phyloP scores from a whole-genome alignment of 35 echinoderm and acorn worm species.

The Heliocidaris tuberculata region DNA sequence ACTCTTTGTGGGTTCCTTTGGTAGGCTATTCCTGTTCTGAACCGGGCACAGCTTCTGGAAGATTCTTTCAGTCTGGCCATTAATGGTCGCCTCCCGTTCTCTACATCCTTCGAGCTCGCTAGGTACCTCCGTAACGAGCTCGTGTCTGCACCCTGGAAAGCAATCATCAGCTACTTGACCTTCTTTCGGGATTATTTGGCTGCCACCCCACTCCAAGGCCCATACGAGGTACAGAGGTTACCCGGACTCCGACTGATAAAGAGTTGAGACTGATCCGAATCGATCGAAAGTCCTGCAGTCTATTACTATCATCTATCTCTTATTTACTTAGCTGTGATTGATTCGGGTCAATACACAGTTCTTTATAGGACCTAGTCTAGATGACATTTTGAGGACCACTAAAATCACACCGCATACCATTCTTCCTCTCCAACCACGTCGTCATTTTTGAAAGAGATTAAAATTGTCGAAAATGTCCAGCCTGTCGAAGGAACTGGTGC shows the following conservation, averaged over 20 bases:
- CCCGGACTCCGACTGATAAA: background rate
- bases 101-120: background rate
- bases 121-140: background rate
- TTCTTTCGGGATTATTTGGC: constrained; percentile 5
- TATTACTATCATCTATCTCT: too few species aligned
- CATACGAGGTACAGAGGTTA: constrained; percentile 20
- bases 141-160: background rate
- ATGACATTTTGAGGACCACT: too few species aligned
- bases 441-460: too few species aligned
- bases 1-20: background rate
- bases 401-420: too few species aligned
- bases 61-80: background rate
- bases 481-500: too few species aligned
- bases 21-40: constrained; percentile 18
- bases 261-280: too few species aligned
- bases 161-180: background rate
- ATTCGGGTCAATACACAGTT: too few species aligned
- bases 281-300: too few species aligned
- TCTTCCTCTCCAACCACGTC: too few species aligned
- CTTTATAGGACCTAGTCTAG: too few species aligned
- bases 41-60: constrained; percentile 11
- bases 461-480: too few species aligned
- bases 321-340: too few species aligned
- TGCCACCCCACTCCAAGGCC: background rate
- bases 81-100: background rate